Conservation (phyloP, 1,140 invertebrate genomes). For the Zaprionus inermis region DNA sequence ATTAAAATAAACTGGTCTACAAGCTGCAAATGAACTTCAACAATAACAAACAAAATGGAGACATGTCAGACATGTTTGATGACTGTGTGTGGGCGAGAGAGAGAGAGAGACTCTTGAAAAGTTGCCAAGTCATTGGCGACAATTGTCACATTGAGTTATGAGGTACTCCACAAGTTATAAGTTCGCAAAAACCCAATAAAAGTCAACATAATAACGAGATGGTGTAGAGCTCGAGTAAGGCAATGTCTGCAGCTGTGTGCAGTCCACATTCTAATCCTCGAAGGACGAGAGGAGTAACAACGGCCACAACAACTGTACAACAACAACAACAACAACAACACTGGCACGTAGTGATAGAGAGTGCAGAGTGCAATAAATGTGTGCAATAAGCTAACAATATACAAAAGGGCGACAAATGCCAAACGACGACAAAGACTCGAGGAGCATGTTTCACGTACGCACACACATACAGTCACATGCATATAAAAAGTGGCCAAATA, state of each 20-base stretch:
- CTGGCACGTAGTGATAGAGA: constrained; percentile 20
- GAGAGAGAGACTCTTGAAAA: neutral
- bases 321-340: neutral
- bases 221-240: constrained; percentile 19
- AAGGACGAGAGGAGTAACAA: constrained; percentile 27
- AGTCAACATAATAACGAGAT: constrained; percentile 54
- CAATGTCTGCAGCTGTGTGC: constrained; percentile 33
- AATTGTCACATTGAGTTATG: constrained; percentile 56
- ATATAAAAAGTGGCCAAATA: constrained; percentile 77
- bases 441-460: constrained; percentile 30
- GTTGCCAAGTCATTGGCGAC: constrained; percentile 36
- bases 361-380: constrained; percentile 57
- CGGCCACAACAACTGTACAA: constrained; percentile 20
- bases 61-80: neutral
- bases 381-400: constrained; percentile 76
- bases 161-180: constrained; percentile 37
- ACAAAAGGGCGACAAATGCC: constrained; percentile 78
- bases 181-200: constrained; percentile 53
- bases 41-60: neutral
- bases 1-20: constrained; percentile 1
- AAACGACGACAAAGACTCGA: constrained; percentile 46
- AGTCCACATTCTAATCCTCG: constrained; percentile 52
- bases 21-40: neutral
- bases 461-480: constrained; percentile 20
- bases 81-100: neutral